Evolutionary conservation across 2,797 vertebrate genomes (phyloP).

Genomic region (Alfaro cultratus): DNA sequence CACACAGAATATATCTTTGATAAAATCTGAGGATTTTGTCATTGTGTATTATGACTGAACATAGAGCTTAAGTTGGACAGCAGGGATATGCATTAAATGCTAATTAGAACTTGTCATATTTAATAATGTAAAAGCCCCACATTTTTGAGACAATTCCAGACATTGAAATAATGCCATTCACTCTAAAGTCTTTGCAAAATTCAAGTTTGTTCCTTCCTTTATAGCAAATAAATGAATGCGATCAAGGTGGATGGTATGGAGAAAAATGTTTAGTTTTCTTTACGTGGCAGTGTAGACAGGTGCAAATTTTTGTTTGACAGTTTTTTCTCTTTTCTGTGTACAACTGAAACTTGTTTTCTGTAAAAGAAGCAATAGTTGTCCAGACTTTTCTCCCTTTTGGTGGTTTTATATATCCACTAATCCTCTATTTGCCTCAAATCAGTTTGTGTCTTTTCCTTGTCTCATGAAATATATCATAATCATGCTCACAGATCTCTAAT

Average conservation of each 20-base stretch:
- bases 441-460: neutral
- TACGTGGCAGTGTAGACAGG: too few relatives aligned
- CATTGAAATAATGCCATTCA: neutral
- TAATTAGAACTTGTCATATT: neutral
- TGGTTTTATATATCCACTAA: neutral
- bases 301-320: too few relatives aligned
- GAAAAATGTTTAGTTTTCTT: too few relatives aligned
- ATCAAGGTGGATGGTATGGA: too few relatives aligned
- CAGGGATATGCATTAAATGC: neutral
- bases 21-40: neutral
- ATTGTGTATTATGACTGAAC: neutral
- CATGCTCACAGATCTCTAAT: neutral
- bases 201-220: neutral
- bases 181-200: neutral
- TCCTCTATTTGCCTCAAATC: neutral
- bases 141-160: too few relatives aligned
- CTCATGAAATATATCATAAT: neutral
- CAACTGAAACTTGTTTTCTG: neutral
- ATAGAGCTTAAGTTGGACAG: neutral
- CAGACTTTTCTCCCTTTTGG: neutral
- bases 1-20: neutral
- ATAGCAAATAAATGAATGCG: neutral
- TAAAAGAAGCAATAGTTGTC: neutral
- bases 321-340: neutral
- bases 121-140: neutral